Evolutionary conservation across 64 coral and sea anemone species (phyloP).

Genomic region (Dendronephthya gigantea): DNA sequence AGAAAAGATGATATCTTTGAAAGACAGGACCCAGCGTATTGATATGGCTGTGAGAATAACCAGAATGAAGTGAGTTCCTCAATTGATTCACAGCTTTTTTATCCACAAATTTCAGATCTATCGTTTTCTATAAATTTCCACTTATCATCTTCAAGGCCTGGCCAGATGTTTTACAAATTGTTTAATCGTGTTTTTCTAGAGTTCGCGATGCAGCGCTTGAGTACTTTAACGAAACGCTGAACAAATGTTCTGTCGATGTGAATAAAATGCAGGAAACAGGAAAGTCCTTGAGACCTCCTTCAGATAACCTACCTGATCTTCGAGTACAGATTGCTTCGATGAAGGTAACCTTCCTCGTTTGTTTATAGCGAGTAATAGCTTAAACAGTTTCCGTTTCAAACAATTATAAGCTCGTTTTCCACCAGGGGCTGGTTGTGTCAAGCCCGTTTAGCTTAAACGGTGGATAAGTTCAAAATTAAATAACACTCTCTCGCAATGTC

Average conservation of each 20-base stretch:
- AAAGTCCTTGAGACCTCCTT: neutral
- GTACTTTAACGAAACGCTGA: neutral
- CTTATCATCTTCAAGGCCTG: no score
- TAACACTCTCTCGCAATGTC: no score
- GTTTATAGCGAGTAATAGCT: no score
- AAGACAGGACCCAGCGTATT: neutral
- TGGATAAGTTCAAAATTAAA: no score
- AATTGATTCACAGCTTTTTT: no score
- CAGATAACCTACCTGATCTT: neutral
- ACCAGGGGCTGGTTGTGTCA: no score
- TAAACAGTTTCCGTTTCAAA: no score
- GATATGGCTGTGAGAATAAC: neutral
- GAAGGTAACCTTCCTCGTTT: neutral
- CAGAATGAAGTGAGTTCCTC: neutral
- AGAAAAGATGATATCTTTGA: neutral
- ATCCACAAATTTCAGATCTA: no score
- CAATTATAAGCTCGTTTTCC: no score
- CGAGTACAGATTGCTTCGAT: neutral
- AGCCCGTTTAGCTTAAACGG: no score
- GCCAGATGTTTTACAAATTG: no score
- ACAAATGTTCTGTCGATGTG: neutral
- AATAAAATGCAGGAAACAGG: neutral
- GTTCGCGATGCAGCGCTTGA: neutral
- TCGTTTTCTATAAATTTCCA: no score
- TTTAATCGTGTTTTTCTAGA: neutral